Conservation (phyloP, 2,888 invertebrate species). For the Mesorhabditis belari region DNA sequence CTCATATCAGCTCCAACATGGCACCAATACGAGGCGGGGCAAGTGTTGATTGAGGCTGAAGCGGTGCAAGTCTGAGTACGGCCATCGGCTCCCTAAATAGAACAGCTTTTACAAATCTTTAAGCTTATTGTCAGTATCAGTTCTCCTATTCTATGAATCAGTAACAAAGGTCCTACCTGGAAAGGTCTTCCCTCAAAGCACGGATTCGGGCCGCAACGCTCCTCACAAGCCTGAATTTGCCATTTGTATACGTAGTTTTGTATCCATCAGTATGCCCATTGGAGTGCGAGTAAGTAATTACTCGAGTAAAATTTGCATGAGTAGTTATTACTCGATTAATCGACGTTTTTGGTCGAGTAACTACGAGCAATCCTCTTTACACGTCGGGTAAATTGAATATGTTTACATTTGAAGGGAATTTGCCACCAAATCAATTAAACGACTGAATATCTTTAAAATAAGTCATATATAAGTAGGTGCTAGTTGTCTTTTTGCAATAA, state of each 20-base stretch:
- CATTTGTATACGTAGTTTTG: background rate
- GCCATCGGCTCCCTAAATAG: slow-evolving; percentile 36
- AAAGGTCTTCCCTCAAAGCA: slow-evolving; percentile 47
- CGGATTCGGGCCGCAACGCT: slow-evolving; percentile 42
- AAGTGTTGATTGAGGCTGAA: slow-evolving; percentile 44
- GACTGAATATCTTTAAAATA: no score
- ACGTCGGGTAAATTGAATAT: no score
- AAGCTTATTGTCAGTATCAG: background rate
- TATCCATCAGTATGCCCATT: background rate
- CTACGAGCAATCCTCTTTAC: no score
- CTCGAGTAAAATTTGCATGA: no score
- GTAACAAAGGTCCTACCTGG: slow-evolving; percentile 7
- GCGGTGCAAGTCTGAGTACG: slow-evolving; percentile 47
- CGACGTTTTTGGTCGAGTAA: no score
- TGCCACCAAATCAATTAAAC: no score
- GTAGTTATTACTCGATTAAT: no score
- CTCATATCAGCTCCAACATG: slow-evolving; percentile 45
- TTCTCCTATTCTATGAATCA: background rate
- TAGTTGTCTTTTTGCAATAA: no score
- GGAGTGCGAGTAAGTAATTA: no score
- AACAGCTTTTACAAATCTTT: background rate
- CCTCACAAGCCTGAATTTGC: slow-evolving; percentile 27
- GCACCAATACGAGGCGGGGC: slow-evolving; percentile 50
- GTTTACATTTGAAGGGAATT: no score
- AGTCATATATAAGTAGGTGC: no score